Conservation (phyloP, 2,888 invertebrate species). For the Dusona sp. region DNA sequence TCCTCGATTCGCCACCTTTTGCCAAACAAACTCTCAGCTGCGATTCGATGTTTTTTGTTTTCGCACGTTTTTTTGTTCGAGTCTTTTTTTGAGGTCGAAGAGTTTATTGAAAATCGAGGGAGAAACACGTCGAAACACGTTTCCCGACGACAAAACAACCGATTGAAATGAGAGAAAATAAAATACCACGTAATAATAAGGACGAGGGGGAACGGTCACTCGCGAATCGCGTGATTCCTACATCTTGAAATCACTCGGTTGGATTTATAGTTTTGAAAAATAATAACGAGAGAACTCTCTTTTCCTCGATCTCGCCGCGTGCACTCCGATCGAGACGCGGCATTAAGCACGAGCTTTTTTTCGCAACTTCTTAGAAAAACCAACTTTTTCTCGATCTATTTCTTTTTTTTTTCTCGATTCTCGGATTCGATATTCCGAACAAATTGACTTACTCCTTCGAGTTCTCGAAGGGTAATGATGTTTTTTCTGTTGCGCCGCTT, state of each 20-base stretch:
- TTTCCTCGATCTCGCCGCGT: constrained; percentile 19
- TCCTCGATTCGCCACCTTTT: constrained; percentile 45
- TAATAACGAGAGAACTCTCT: not conserved
- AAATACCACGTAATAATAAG: constrained; percentile 22
- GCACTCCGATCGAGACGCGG: constrained; percentile 11
- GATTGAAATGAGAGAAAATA: not conserved
- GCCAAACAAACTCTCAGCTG: constrained; percentile 25
- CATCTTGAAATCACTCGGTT: constrained; percentile 64
- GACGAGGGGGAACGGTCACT: constrained; percentile 61
- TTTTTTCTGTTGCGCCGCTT: constrained; percentile 12
- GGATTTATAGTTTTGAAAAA: constrained; percentile 10
- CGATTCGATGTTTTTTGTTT: constrained; percentile 27
- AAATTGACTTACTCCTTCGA: constrained; percentile 24
- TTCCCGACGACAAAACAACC: not conserved
- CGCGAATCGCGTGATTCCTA: constrained; percentile 70
- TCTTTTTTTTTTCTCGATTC: not conserved
- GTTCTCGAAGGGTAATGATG: constrained; percentile 28
- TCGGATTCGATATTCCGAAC: not conserved
- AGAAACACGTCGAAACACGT: not conserved
- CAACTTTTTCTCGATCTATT: not conserved
- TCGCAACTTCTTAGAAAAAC: not conserved
- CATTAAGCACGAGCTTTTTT: constrained; percentile 19
- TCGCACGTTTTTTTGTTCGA: constrained; percentile 1
- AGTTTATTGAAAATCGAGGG: not conserved
- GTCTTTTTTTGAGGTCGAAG: constrained; percentile 1